Conservation (phyloP, 2,113 vertebrate species). For the Typhlomys cinereus region DNA sequence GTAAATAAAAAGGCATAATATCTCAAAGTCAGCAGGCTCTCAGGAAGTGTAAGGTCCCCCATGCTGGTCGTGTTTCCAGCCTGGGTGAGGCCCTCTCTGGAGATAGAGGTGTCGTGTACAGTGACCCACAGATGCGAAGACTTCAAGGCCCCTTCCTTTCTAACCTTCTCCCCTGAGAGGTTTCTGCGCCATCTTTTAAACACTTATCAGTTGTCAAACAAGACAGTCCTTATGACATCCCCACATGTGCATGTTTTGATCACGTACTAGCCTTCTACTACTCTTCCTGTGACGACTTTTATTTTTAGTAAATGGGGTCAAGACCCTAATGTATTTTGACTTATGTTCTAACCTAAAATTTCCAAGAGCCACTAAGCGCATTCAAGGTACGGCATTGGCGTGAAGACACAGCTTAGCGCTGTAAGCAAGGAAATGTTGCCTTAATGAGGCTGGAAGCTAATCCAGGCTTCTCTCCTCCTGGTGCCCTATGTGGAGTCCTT, state of each 20-base stretch:
- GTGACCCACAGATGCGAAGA: too few relatives aligned
- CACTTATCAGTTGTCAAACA: not conserved
- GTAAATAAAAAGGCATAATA: not conserved
- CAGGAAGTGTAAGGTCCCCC: not conserved
- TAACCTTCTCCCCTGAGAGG: not conserved
- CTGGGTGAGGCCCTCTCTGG: not conserved
- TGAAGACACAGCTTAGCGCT: not conserved
- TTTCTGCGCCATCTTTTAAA: not conserved
- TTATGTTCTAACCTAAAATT: not conserved
- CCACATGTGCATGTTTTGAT: not conserved
- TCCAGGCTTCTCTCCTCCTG: not conserved
- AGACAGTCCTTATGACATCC: not conserved
- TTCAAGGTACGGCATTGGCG: not conserved
- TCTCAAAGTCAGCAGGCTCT: not conserved
- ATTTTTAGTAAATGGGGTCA: not conserved
- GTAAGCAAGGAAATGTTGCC: not conserved
- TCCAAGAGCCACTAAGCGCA: not conserved
- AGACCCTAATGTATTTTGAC: not conserved
- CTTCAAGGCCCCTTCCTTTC: not conserved
- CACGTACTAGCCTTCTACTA: not conserved
- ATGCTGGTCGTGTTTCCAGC: too few relatives aligned
- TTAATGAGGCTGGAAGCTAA: not conserved
- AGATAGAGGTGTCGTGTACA: not conserved
- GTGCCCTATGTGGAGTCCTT: not conserved
- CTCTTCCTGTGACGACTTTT: not conserved